Percentiles rank a stretch among this genome's conserved stretches.
phyloP scores from a whole-genome alignment of 2,888 invertebrate species.

The Dilophus febrilis region DNA sequence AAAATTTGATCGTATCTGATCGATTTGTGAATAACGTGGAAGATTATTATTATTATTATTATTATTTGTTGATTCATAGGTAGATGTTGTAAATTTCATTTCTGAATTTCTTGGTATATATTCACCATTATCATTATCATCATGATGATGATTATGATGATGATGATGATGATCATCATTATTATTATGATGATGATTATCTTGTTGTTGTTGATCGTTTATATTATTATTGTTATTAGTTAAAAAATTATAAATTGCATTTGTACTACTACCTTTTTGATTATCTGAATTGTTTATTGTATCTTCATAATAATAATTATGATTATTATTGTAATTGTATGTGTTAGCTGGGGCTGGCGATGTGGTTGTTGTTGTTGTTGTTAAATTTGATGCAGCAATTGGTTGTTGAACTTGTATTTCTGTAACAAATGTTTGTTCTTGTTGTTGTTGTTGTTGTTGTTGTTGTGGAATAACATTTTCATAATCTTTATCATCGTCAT shows the following conservation, averaged over 20 bases:
- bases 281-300: too few relatives aligned
- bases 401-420: conserved; percentile 14
- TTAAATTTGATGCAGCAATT: conserved; percentile 11
- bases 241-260: conserved; percentile 17
- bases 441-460: conserved; percentile 2
- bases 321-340: conserved; percentile 5
- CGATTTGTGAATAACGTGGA: conserved; percentile 40
- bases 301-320: conserved; percentile 12
- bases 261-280: conserved; percentile 23
- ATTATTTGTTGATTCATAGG: conserved; percentile 35
- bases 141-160: conserved; percentile 3
- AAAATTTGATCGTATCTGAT: conserved; percentile 31
- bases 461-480: background rate
- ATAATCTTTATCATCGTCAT: background rate
- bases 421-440: conserved; percentile 7
- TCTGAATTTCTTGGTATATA: conserved; percentile 36
- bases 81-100: conserved; percentile 44
- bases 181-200: conserved; percentile 3
- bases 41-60: conserved; percentile 28
- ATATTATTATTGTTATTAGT: conserved; percentile 4
- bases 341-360: background rate
- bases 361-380: too few relatives aligned
- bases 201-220: conserved; percentile 1
- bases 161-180: conserved; percentile 1
- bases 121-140: conserved; percentile 7